Conservation (phyloP, 1,140 invertebrate genomes). For the Drosophila auraria region DNA sequence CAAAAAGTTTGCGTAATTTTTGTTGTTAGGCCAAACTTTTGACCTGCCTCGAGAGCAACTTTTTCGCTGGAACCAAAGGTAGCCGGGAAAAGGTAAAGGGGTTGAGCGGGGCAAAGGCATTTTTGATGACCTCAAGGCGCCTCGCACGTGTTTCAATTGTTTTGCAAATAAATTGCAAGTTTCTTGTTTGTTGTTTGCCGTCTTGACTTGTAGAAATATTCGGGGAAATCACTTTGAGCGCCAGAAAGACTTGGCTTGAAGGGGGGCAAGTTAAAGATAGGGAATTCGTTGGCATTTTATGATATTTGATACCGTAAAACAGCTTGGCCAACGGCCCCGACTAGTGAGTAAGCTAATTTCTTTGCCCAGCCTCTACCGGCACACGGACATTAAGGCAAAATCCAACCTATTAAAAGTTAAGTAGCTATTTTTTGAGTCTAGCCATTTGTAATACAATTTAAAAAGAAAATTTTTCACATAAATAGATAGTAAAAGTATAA, state of each 20-base stretch:
- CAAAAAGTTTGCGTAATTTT: slow-evolving; percentile 49
- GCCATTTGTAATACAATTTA: too few relatives aligned
- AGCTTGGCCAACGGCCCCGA: too few relatives aligned
- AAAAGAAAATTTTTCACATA: too few relatives aligned
- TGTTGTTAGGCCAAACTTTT: slow-evolving; percentile 56
- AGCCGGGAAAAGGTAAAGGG: slow-evolving; percentile 1
- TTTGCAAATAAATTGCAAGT: slow-evolving; percentile 50
- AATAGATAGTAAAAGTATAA: too few relatives aligned
- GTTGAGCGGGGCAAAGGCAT: slow-evolving; percentile 11
- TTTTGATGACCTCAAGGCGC: slow-evolving; percentile 39
- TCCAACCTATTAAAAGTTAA: too few relatives aligned
- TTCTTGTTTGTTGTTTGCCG: slow-evolving; percentile 11
- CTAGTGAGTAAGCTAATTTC: too few relatives aligned
- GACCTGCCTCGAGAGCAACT: slow-evolving; percentile 52
- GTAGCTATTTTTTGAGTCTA: too few relatives aligned
- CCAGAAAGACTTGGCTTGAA: neutral
- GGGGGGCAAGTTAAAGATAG: neutral
- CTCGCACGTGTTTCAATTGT: slow-evolving; percentile 54
- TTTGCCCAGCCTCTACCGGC: too few relatives aligned
- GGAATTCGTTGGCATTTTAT: neutral
- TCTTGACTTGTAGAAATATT: slow-evolving; percentile 10
- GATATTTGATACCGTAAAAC: neutral
- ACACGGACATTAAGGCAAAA: too few relatives aligned
- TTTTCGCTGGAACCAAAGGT: slow-evolving; percentile 22
- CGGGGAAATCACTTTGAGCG: neutral